phyloP scores from a whole-genome alignment of 2,113 vertebrate species.

The Forbesichthys agassizii region DNA sequence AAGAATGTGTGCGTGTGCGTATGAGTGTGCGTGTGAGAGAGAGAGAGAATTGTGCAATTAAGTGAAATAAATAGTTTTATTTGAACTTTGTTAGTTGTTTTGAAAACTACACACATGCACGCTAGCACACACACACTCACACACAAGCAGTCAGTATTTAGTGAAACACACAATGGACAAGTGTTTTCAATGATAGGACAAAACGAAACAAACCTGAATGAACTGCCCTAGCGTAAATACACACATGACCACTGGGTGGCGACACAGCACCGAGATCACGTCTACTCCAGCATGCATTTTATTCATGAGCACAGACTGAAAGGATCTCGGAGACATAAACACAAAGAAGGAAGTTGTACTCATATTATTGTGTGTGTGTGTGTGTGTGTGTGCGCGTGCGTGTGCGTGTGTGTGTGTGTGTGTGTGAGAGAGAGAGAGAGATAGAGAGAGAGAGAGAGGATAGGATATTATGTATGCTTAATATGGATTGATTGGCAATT shows the following conservation, averaged over 20 bases:
- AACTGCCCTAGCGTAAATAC: no score
- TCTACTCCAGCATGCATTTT: no score
- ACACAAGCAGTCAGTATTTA: not conserved
- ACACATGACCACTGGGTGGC: no score
- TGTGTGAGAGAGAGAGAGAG: not conserved
- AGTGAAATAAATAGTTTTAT: no score
- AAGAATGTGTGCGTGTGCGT: not conserved
- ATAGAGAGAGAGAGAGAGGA: not conserved
- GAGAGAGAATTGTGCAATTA: no score
- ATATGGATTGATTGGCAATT: no score
- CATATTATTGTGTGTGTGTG: not conserved
- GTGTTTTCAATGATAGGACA: no score
- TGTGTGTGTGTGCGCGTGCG: slow-evolving; percentile 12
- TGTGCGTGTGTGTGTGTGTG: slow-evolving; percentile 49
- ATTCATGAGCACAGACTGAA: no score
- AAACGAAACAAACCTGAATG: no score
- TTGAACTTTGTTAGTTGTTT: no score
- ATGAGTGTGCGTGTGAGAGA: not conserved
- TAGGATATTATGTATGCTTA: not conserved
- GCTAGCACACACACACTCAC: not conserved
- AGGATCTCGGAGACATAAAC: not conserved
- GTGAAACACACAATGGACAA: no score
- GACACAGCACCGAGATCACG: no score
- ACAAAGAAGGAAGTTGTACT: not conserved
- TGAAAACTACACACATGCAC: not conserved